Evolutionary conservation across 1,140 invertebrate genomes (phyloP), one percentile per base, ranked within the genome.

Genomic region (Phymorhynchus buccinoides): DNA sequence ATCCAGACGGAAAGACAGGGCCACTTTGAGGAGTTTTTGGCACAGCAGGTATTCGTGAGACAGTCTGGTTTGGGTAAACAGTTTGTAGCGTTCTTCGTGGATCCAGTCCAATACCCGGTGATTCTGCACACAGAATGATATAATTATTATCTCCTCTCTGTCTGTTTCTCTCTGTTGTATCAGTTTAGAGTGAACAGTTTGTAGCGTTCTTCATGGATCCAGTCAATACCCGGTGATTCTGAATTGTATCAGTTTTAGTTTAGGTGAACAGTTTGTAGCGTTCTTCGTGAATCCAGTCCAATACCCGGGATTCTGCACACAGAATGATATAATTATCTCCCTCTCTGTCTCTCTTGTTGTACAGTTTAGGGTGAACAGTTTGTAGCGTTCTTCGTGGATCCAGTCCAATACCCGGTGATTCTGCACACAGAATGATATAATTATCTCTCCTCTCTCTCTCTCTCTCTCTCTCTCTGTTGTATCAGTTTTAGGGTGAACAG

Each of bases 21-120:
- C 37, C 12, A 66, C 35, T 22, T 80, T 32, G 2, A n/a, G 79
- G 42, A 85, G 56, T 9, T 56, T 35, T 41, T 27, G 39, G 42
- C 78, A 85, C 22, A 85, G 39, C 6, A 16, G 79, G n/a, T 66
- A 75, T 22, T 81, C 77, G 22, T 80, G 37, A 30, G 30, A 66
- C 66, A 85, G 41, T 30, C 66, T 12, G 14, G 68, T 75, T 32
- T 75, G 14, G 0, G 68, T 52, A 42, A 80, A 82, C 39, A 75
- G 30, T 16, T 6, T n/a, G 56, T 52, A 66, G 7, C 42, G 41
- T 35, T 84, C 68, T 41, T 62, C 62, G 12, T 39, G 52, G 16
- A 78, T 39, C 39, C 75, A 84, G 30, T 62, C 18, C 37, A 44
- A 39, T 41, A 77, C 77, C 7, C 75, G 44, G 14, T 42, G 41